Conservation (phyloP, 1,140 invertebrate species). For the Heliconius eleuchia region DNA sequence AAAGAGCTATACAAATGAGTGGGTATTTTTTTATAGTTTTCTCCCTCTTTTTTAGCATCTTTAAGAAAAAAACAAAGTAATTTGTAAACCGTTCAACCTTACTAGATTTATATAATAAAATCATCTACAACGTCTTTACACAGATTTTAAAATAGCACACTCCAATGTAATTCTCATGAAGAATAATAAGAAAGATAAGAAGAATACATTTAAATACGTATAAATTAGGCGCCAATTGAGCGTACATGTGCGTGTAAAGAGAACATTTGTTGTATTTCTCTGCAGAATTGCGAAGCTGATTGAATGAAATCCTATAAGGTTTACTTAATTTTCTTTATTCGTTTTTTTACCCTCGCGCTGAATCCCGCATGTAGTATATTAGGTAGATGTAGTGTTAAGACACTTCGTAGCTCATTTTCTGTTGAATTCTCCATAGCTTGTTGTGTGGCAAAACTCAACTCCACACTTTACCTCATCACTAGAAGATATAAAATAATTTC, state of each 20-base stretch:
- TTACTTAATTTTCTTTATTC: background rate
- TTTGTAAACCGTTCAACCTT: no score
- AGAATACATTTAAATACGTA: background rate
- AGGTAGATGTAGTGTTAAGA: no score
- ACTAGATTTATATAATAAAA: background rate
- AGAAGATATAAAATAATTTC: no score
- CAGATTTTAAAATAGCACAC: background rate
- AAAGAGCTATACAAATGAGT: no score
- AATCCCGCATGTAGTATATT: no score
- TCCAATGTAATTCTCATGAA: background rate
- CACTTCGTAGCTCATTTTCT: no score
- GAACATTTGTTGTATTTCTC: background rate
- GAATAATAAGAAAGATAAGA: background rate
- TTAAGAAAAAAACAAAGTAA: no score
- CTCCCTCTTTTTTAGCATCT: no score
- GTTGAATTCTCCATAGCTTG: no score
- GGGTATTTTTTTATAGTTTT: no score
- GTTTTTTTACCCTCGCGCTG: background rate
- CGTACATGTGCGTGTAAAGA: background rate
- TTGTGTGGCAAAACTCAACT: no score
- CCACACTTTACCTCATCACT: no score
- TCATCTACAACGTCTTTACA: background rate
- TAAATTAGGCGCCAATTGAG: background rate
- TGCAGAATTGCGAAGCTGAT: background rate
- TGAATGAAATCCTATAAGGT: background rate